Evolutionary conservation across 2,113 vertebrate species (phyloP).

Genomic region (Shinisaurus crocodilurus): DNA sequence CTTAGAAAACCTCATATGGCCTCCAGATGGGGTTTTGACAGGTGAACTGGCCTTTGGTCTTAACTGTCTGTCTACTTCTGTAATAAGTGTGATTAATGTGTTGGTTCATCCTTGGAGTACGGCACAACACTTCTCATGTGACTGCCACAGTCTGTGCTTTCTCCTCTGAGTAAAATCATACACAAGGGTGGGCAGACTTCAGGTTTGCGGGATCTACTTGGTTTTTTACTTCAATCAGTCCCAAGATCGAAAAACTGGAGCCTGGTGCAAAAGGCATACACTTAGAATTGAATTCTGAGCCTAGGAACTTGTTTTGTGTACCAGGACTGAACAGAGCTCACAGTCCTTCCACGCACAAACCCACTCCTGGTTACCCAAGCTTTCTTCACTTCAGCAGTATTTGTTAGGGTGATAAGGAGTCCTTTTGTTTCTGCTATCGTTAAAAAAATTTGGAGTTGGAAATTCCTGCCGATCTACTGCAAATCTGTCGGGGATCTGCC

Average conservation of each 20-base stretch:
- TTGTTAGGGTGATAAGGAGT: background rate
- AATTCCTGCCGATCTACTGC: background rate
- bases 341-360: background rate
- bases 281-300: background rate
- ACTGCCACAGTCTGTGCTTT: background rate
- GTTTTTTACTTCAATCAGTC: background rate
- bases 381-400: background rate
- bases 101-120: background rate
- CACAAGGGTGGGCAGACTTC: background rate
- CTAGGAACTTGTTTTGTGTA: background rate
- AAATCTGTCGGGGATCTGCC: background rate
- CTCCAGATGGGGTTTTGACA: background rate
- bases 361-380: background rate
- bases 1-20: background rate
- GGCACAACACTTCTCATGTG: background rate
- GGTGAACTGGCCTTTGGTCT: background rate
- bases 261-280: background rate
- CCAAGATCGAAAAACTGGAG: background rate
- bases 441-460: background rate
- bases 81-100: background rate
- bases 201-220: background rate
- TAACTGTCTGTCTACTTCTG: background rate
- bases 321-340: background rate
- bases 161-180: background rate
- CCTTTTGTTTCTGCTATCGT: background rate